phyloP scores from a whole-genome alignment of 2,113 vertebrate species.

The Pogonocichla stellata region DNA sequence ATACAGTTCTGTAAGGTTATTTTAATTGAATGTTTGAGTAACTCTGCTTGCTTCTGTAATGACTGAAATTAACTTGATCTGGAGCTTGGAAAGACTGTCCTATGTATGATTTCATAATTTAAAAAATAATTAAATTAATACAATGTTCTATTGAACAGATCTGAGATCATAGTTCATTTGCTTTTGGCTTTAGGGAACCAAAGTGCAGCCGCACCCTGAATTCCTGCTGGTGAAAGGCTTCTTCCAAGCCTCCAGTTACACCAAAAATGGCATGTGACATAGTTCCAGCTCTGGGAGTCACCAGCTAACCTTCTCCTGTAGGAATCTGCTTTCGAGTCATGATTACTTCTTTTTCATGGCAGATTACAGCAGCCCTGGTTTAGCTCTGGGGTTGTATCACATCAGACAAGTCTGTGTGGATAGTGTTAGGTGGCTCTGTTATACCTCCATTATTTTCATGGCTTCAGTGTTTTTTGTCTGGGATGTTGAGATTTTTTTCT shows the following conservation, averaged over 20 bases:
- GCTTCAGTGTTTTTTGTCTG: background rate
- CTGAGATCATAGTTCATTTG: slow-evolving; percentile 12
- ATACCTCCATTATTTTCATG: background rate
- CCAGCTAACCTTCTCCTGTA: background rate
- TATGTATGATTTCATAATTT: background rate
- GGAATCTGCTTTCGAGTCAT: background rate
- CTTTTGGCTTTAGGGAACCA: slow-evolving; percentile 2
- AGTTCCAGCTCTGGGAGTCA: background rate
- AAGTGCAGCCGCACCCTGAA: background rate
- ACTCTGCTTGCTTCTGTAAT: background rate
- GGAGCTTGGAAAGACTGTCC: background rate
- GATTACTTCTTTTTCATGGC: background rate
- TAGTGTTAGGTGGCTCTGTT: background rate
- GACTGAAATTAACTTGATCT: slow-evolving; percentile 12
- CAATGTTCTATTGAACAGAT: background rate
- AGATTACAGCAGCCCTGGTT: background rate
- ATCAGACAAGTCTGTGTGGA: background rate
- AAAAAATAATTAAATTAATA: background rate
- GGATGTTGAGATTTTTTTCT: rapidly evolving
- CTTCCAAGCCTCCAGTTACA: background rate
- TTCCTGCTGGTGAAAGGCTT: background rate
- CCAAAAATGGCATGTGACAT: background rate
- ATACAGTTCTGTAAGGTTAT: background rate
- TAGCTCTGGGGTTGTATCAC: background rate
- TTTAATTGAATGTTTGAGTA: slow-evolving; percentile 26